Base-by-base conservation (phyloP, 1,140 invertebrate species). In the Aphaenogaster floridana region DNA sequence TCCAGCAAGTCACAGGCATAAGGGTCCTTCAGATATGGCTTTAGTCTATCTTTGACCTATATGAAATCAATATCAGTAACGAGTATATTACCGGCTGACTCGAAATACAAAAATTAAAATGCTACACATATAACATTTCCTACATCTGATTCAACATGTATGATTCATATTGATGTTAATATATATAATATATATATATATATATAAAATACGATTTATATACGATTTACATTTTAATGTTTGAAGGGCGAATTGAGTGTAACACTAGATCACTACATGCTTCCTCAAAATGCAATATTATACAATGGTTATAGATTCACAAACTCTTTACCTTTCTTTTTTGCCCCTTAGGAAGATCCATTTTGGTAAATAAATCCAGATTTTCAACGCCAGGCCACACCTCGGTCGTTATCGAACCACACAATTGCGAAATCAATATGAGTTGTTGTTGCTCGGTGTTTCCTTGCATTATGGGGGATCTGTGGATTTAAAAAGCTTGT, bases 401-500 rank as follows among this genome's bases (percentile, higher is more conserved):
- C 90, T 99, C 98, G 0, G 98, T 97, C 0, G 97, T 98, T 71
- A 99, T 99, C 0, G 98, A 99, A 0, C 99, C 99, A 96, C 99
- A 99, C 11, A 99, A 95, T 93, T 99, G 99, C 0, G 98, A 98
- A 83, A 99, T 99, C 13, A 99, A 96, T 13, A 98, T 98, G 0
- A 99, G 94, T 92, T 99, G 99, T 92, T 99, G 98, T 92, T 99
- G 99, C 93, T 99, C 99, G 11, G 98, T 99, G 88, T 97, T 98
- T 1, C 99, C 99, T 96, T 99, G 97, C 97, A 98, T 98, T 78
- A 98, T 98, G 0, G 97, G 97, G 34, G 97, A 97, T 48, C 95
- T 95, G 28, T 39, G 63, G 45, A 64, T 63, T 50, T 74, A 28
- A 42, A 36, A 9, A 17, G 4, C 21, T 34, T n/a, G 42, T 13